Base-by-base conservation (phyloP, 2,113 vertebrate species). In the Thalassarche chlororhynchos region DNA sequence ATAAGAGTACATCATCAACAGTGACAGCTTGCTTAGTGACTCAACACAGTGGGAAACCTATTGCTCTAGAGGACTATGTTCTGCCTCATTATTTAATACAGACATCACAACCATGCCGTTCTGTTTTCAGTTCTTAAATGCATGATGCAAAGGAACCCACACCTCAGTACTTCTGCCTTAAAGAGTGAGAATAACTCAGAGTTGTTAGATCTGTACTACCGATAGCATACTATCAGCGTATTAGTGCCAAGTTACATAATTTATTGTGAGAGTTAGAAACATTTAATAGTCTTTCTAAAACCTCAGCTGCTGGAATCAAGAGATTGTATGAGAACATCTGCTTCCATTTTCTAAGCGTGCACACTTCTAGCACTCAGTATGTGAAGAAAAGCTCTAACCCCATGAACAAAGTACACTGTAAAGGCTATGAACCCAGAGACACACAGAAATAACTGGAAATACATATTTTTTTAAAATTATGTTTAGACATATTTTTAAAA, bases 31-130 rank as follows among this genome's bases (percentile, higher is more conserved):
- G 96, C 84, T 87, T 88, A 95, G 90, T 96, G 93, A 94, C 86
- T 96, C 97, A 93, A 95, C 94, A 96, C 90, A 92, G 86, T 91
- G 69, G 96, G 95, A 80, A 85, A 96, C 89, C 96, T 97, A 94
- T 93, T 97, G 95, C 91, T 97, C 93, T 96, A 86, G 96, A 97
- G 84, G 91, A 91, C 68, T 97, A 40, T 95, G 89, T 96, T 97
- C 96, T 97, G 71, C 71, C 84, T 97, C 96, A 97, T 95, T 95
- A 92, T 96, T 97, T 98, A 97, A 96, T 97, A 95, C 42, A 97
- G 86, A 97, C 93, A 95, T 93, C 89, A 96, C 87, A 97, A 83
- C 84, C 94, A 96, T 88, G 91, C 84, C 92, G 90, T 96, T 97
- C 91, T 94, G 95, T 97, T 97, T 94, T 92, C 90, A 84, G 85